Conservation (phyloP, 2,888 invertebrate genomes). For the Synanthedon myopaeformis region DNA sequence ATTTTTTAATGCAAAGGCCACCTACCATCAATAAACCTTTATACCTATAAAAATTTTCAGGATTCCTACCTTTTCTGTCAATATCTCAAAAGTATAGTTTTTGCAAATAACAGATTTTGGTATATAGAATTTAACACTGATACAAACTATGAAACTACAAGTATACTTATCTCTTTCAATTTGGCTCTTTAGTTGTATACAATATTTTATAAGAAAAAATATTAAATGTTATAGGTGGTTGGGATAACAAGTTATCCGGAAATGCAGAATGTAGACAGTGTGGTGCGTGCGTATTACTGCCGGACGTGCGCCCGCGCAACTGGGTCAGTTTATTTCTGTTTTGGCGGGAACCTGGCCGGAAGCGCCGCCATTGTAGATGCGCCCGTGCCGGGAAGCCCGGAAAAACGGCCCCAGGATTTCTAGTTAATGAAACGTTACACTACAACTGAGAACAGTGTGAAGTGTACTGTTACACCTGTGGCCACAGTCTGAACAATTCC, state of each 20-base stretch:
- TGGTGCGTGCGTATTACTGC: slow-evolving; percentile 24
- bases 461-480: slow-evolving; percentile 28
- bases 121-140: too few relatives aligned
- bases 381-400: slow-evolving; percentile 57
- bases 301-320: slow-evolving; percentile 59
- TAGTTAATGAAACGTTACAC: slow-evolving; percentile 63
- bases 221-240: slow-evolving; percentile 54
- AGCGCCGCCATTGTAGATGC: slow-evolving; percentile 62
- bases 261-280: slow-evolving; percentile 55
- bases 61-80: too few relatives aligned
- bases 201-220: slow-evolving; percentile 25
- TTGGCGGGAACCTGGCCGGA: slow-evolving; percentile 70
- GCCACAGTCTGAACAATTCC: slow-evolving; percentile 29
- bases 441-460: slow-evolving; percentile 29
- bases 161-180: too few relatives aligned
- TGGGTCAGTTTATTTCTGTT: slow-evolving; percentile 69
- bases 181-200: too few relatives aligned
- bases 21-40: too few relatives aligned
- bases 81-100: too few relatives aligned
- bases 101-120: too few relatives aligned
- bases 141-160: too few relatives aligned
- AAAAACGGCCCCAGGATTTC: slow-evolving; percentile 64
- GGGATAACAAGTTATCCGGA: slow-evolving; percentile 50
- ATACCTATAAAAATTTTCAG: too few relatives aligned
- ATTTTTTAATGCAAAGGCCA: too few relatives aligned